phyloP scores from a whole-genome alignment of 2,113 vertebrate genomes.

The Trogon surrucura region DNA sequence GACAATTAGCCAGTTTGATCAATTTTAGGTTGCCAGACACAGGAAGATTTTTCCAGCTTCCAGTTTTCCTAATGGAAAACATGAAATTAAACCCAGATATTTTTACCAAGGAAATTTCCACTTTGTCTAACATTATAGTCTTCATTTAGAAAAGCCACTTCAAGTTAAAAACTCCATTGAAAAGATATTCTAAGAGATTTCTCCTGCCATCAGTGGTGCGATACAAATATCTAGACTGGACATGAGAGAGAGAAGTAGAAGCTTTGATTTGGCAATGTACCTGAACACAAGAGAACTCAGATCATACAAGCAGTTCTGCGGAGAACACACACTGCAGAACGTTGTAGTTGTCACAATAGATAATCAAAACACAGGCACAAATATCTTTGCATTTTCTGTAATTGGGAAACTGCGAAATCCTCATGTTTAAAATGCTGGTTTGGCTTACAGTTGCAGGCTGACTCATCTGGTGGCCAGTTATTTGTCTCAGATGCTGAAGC shows the following conservation, averaged over 20 bases:
- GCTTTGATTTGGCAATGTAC: neutral
- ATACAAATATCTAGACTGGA: neutral
- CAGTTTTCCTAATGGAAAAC: neutral
- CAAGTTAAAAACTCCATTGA: neutral
- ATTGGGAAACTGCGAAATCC: neutral
- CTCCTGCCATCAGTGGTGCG: neutral
- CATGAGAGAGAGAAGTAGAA: neutral
- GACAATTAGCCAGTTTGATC: neutral
- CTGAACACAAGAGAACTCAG: neutral
- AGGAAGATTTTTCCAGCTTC: neutral
- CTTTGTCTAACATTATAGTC: neutral
- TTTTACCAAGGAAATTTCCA: conserved; percentile 11
- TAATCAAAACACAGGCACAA: neutral
- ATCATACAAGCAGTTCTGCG: neutral
- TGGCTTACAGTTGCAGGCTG: neutral
- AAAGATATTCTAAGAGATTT: neutral
- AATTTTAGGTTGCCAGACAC: neutral
- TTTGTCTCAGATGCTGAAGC: neutral
- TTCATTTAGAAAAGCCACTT: neutral
- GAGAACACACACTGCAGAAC: neutral
- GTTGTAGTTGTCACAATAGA: neutral
- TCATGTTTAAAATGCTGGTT: neutral
- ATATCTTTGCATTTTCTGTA: neutral
- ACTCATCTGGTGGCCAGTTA: neutral
- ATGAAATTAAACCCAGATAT: neutral